Evolutionary conservation across 2,888 invertebrate genomes (phyloP).

Genomic region (Amphipyra tragopoginis): DNA sequence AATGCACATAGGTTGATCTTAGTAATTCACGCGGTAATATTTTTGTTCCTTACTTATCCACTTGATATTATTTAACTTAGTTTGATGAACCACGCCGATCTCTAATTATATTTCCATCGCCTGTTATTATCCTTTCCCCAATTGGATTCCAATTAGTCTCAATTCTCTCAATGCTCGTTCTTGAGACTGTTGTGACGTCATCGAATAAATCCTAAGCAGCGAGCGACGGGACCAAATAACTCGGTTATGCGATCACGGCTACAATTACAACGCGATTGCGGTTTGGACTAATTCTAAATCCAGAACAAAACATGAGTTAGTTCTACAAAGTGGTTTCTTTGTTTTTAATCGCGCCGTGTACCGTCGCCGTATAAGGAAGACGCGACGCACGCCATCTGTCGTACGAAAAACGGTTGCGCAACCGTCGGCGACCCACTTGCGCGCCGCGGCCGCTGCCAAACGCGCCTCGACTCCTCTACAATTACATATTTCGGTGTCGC

Average conservation of each 20-base stretch:
- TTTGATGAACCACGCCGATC: constrained; percentile 9
- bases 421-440: constrained; percentile 84
- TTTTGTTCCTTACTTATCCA: neutral
- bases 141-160: constrained; percentile 60
- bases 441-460: constrained; percentile 86
- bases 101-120: constrained; percentile 30
- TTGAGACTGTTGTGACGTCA: constrained; percentile 44
- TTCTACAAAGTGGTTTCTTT: constrained; percentile 62
- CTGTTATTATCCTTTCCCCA: constrained; percentile 54
- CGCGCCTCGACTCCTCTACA: constrained; percentile 87
- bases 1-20: constrained; percentile 3
- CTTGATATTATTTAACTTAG: constrained; percentile 2
- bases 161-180: constrained; percentile 43
- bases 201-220: constrained; percentile 51
- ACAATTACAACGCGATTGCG: constrained; percentile 54
- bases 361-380: constrained; percentile 83
- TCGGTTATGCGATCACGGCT: constrained; percentile 61
- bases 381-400: constrained; percentile 85
- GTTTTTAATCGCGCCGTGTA: constrained; percentile 58
- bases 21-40: neutral
- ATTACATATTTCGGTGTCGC: constrained; percentile 89
- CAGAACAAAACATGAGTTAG: constrained; percentile 44
- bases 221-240: constrained; percentile 52
- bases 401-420: constrained; percentile 82
- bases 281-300: constrained; percentile 59